Percentiles rank a stretch among this genome's conserved stretches.
These are phyloP conservation scores for Octopus sinensis DNA, from an alignment of 1,140 invertebrate genomes.

Conservation along the genomic window DNA sequence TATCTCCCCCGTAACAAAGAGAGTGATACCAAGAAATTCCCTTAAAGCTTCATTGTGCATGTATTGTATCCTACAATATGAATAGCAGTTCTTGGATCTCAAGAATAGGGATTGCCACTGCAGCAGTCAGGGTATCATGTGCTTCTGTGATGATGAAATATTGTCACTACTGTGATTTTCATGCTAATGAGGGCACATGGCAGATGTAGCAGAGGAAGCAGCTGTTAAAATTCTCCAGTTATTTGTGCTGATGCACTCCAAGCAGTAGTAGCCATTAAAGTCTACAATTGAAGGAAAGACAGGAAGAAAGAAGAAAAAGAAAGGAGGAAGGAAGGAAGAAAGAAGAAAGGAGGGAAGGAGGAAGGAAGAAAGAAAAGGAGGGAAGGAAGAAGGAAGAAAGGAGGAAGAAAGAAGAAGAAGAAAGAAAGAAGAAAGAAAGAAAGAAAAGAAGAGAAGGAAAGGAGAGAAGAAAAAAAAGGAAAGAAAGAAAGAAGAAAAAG, in stretches of 20 bases:
- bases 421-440: background rate
- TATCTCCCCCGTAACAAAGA: background rate
- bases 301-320: background rate
- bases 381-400: background rate
- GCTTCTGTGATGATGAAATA: no score
- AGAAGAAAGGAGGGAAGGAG: background rate
- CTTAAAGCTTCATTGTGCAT: background rate
- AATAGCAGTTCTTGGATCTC: no score
- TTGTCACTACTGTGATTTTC: no score
- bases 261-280: no score
- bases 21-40: background rate
- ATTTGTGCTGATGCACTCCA: no score
- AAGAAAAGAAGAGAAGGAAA: background rate
- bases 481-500: background rate
- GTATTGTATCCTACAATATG: background rate
- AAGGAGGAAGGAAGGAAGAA: background rate
- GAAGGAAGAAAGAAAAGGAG: background rate
- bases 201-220: no score
- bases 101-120: no score
- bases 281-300: background rate
- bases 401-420: background rate
- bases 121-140: no score
- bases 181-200: no score
- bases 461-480: background rate
- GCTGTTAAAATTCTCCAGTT: no score